Evolutionary conservation across 2,888 invertebrate species (phyloP).

Genomic region (Tenthredo mesomela): DNA sequence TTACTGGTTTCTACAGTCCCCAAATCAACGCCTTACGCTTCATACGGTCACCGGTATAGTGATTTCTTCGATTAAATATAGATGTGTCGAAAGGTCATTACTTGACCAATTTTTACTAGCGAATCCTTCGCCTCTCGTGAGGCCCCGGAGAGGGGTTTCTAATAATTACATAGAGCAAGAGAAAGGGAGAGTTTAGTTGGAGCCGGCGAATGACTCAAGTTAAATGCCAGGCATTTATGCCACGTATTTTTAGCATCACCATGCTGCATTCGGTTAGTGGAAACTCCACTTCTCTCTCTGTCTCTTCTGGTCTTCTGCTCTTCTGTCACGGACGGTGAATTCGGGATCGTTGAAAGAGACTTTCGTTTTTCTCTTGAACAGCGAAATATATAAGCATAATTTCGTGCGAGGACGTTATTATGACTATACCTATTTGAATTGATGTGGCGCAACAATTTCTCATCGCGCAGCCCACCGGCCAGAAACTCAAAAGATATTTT

Average conservation of each 20-base stretch:
- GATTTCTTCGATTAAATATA: not conserved
- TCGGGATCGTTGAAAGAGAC: slow-evolving; percentile 13
- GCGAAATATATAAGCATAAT: not conserved
- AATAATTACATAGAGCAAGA: slow-evolving; percentile 1
- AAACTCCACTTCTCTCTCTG: slow-evolving; percentile 17
- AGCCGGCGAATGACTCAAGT: slow-evolving; percentile 6
- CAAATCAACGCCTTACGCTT: not conserved
- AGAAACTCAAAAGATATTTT: not conserved
- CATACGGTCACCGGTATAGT: not conserved
- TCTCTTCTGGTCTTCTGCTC: not conserved
- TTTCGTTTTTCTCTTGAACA: not conserved
- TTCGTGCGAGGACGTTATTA: not conserved
- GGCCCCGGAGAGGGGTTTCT: not conserved
- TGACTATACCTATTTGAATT: not conserved
- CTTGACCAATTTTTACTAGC: not conserved
- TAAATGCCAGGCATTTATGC: slow-evolving; percentile 48
- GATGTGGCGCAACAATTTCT: not conserved
- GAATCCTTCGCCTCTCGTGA: not conserved
- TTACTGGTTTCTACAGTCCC: not conserved
- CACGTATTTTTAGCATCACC: slow-evolving; percentile 43
- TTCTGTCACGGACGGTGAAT: not conserved
- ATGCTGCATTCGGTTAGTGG: slow-evolving; percentile 13
- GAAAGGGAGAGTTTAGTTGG: not conserved
- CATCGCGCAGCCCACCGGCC: not conserved
- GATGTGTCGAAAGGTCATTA: not conserved